phyloP scores from a whole-genome alignment of 2,888 invertebrate genomes.

The Chrysolina oricalcia region DNA sequence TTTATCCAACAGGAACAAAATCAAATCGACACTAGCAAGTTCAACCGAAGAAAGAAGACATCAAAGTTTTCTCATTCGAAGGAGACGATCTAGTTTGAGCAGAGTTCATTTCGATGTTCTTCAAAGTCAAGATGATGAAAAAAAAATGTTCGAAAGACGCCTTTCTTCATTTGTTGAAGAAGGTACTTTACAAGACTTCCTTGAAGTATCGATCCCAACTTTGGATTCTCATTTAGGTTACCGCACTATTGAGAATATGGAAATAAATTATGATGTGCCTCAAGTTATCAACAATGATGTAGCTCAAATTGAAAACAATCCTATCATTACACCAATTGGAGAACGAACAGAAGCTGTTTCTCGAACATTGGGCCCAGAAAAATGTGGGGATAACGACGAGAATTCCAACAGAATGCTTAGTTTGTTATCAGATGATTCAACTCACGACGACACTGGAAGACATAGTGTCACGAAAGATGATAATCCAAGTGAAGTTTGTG shows the following conservation, averaged over 20 bases:
- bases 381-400: background rate
- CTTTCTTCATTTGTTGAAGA: background rate
- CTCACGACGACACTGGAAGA: no score
- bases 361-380: background rate
- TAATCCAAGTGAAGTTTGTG: background rate
- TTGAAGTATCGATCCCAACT: background rate
- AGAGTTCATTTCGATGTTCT: background rate
- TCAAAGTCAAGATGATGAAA: background rate
- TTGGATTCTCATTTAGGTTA: background rate
- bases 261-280: background rate
- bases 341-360: background rate
- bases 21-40: no score
- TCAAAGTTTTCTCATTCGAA: background rate
- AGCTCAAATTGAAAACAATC: background rate
- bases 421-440: background rate
- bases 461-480: no score
- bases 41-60: no score
- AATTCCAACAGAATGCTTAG: background rate
- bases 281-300: background rate
- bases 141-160: background rate
- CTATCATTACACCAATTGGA: background rate
- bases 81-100: background rate
- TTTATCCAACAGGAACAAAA: no score
- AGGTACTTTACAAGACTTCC: background rate
- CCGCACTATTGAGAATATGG: background rate